Conservation (phyloP, 1,140 invertebrate genomes). For the Ceratosolen solmsi region DNA sequence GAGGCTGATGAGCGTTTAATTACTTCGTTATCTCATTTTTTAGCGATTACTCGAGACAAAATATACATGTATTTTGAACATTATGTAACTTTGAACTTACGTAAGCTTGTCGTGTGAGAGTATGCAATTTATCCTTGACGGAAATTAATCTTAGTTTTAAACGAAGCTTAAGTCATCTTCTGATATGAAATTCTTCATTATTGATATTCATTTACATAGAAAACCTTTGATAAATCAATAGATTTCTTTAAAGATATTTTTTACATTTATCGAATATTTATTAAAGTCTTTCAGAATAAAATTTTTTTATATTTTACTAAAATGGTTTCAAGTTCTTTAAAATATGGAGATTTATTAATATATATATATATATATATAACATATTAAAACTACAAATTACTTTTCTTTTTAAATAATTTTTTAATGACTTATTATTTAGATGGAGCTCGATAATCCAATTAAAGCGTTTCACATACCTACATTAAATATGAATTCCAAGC, state of each 20-base stretch:
- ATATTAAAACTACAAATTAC: no score
- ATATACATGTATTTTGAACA: neutral
- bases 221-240: neutral
- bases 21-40: constrained; percentile 60
- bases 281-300: neutral
- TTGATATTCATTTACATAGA: neutral
- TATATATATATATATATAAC: neutral
- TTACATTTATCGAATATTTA: neutral
- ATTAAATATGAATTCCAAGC: no score
- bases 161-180: neutral
- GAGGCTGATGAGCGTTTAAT: constrained; percentile 58
- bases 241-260: neutral
- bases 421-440: no score
- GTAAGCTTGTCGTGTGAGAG: constrained; percentile 43
- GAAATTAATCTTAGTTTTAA: constrained; percentile 51
- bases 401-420: no score
- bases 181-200: neutral
- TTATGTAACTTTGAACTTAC: constrained; percentile 27
- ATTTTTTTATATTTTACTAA: no score
- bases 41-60: neutral
- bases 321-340: no score
- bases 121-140: constrained; percentile 45
- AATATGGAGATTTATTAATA: neutral
- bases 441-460: no score
- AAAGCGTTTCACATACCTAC: no score